phyloP scores from a whole-genome alignment of 1,140 invertebrate species.

The Colletes latitarsis region DNA sequence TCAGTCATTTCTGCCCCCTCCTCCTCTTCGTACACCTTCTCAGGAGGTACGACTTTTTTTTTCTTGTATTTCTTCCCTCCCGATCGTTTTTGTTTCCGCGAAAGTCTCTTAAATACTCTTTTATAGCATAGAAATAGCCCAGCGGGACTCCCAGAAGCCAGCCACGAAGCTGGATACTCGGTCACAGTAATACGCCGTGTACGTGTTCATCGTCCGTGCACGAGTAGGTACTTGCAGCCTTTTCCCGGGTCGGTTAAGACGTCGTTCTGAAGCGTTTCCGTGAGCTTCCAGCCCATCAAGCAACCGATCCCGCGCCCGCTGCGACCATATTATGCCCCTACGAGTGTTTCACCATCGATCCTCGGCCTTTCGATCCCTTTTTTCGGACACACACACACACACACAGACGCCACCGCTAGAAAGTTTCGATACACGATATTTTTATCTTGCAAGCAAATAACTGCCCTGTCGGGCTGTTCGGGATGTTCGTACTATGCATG shows the following conservation, averaged over 20 bases:
- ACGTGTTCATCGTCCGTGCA: constrained; percentile 56
- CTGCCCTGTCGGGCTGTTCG: no score
- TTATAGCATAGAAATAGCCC: constrained; percentile 39
- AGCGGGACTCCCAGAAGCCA: constrained; percentile 57
- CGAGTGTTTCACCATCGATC: constrained; percentile 35
- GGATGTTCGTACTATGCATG: no score
- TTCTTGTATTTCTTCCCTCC: not conserved
- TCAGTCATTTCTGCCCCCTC: constrained; percentile 1
- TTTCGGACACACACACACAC: no score
- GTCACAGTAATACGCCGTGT: constrained; percentile 61
- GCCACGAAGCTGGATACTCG: constrained; percentile 56
- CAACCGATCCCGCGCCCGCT: constrained; percentile 26
- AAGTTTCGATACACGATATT: no score
- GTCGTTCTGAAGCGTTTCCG: constrained; percentile 38
- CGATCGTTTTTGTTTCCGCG: constrained; percentile 32
- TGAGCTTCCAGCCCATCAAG: constrained; percentile 52
- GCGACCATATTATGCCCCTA: constrained; percentile 5
- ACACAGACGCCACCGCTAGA: no score
- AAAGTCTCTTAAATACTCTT: constrained; percentile 64
- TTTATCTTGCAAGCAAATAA: no score
- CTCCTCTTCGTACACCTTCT: not conserved
- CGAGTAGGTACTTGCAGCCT: constrained; percentile 52
- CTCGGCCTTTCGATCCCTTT: constrained; percentile 9
- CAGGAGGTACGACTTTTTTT: constrained; percentile 10
- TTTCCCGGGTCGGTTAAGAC: constrained; percentile 56